Conservation (phyloP, 2,888 invertebrate genomes). For the Cheilosia impressa region DNA sequence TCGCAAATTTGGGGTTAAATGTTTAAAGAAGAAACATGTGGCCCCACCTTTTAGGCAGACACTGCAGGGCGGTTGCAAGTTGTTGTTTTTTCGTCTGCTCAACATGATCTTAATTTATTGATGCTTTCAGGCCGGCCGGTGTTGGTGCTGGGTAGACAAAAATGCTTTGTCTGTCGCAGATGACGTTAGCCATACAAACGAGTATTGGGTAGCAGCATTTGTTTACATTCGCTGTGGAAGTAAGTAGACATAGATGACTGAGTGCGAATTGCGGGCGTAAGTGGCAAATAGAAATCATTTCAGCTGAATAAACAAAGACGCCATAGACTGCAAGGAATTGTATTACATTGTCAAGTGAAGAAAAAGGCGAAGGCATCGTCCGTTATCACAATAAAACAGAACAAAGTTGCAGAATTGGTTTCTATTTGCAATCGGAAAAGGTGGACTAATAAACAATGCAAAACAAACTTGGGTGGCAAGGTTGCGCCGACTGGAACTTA, state of each 20-base stretch:
- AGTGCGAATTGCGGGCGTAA: background rate
- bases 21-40: background rate
- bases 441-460: too few species aligned
- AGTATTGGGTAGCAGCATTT: background rate
- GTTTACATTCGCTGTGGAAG: constrained; percentile 2
- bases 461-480: too few species aligned
- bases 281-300: background rate
- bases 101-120: constrained; percentile 47
- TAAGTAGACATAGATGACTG: background rate
- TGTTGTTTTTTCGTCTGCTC: constrained; percentile 10
- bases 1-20: background rate
- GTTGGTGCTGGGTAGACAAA: constrained; percentile 15
- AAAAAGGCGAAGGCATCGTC: background rate
- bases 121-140: constrained; percentile 3
- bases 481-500: too few species aligned
- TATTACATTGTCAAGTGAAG: background rate
- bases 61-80: background rate
- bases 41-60: constrained; percentile 5
- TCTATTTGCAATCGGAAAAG: too few species aligned
- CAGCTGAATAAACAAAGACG: too few species aligned
- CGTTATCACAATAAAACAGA: background rate
- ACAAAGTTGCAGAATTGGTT: too few species aligned
- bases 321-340: background rate
- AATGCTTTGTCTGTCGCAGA: background rate
- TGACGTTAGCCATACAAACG: background rate